phyloP scores from a whole-genome alignment of 2,888 invertebrate genomes.

The Drosophila eohydei region DNA sequence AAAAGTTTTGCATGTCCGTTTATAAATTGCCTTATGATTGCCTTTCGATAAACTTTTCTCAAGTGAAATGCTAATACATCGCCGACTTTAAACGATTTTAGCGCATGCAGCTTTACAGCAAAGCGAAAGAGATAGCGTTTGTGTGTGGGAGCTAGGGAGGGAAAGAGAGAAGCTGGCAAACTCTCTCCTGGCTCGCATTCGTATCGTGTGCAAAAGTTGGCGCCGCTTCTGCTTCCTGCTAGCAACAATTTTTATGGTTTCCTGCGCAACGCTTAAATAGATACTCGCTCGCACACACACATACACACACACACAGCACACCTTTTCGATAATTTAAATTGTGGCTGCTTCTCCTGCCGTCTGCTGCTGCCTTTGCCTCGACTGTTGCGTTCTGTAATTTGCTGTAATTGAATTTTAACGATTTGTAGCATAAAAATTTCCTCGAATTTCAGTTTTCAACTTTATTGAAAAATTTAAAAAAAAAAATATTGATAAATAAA shows the following conservation, averaged over 20 bases:
- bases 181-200: conserved; percentile 14
- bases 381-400: conserved; percentile 57
- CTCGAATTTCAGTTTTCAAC: conserved; percentile 15
- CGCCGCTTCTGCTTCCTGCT: conserved; percentile 60
- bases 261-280: conserved; percentile 64
- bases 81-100: conserved; percentile 53
- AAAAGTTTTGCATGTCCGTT: conserved; percentile 66
- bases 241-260: conserved; percentile 70
- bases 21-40: conserved; percentile 75
- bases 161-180: not conserved
- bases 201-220: conserved; percentile 55
- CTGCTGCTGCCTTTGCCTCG: not conserved
- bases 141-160: not conserved
- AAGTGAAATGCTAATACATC: conserved; percentile 62
- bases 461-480: not conserved
- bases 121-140: not conserved
- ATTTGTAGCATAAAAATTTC: conserved; percentile 48
- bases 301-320: conserved; percentile 17
- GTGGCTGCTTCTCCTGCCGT: conserved; percentile 8
- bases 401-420: conserved; percentile 69
- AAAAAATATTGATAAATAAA: not conserved
- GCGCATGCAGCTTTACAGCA: conserved; percentile 7
- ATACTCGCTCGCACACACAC: conserved; percentile 40
- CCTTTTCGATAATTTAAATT: conserved; percentile 65
- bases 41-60: conserved; percentile 64